phyloP scores from a whole-genome alignment of 2,888 invertebrate genomes.

The Leucophenga montana region DNA sequence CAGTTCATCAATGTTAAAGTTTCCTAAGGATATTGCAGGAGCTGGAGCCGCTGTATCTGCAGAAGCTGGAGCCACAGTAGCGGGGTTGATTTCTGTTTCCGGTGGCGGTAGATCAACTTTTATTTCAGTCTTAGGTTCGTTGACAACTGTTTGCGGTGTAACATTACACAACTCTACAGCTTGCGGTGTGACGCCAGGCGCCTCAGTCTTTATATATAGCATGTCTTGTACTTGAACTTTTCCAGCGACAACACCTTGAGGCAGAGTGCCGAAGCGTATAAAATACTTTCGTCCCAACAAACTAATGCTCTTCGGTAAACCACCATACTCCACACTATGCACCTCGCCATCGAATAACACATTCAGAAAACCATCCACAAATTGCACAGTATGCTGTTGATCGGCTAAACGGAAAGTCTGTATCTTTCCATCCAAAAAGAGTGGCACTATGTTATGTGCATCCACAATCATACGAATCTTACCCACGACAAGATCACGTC shows the following conservation, averaged over 20 bases:
- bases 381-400: slow-evolving; percentile 83
- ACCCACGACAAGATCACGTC: slow-evolving; percentile 87
- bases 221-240: slow-evolving; percentile 81
- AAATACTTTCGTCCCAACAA: slow-evolving; percentile 85
- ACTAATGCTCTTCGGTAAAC: slow-evolving; percentile 84
- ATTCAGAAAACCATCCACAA: slow-evolving; percentile 84
- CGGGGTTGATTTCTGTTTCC: neutral
- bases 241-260: slow-evolving; percentile 82
- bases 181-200: slow-evolving; percentile 48
- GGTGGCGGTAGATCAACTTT: neutral
- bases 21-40: slow-evolving; percentile 64
- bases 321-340: slow-evolving; percentile 87
- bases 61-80: no score
- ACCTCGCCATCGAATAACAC: slow-evolving; percentile 86
- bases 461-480: slow-evolving; percentile 89
- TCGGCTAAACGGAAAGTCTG: slow-evolving; percentile 85
- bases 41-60: slow-evolving; percentile 47
- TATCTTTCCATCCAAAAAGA: slow-evolving; percentile 87
- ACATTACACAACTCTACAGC: slow-evolving; percentile 55
- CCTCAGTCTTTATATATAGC: slow-evolving; percentile 76
- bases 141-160: slow-evolving; percentile 34
- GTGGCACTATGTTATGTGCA: slow-evolving; percentile 84
- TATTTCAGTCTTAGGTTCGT: neutral
- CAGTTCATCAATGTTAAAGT: slow-evolving; percentile 83
- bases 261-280: slow-evolving; percentile 85